phyloP scores from a whole-genome alignment of 2,888 invertebrate genomes.

The Candidula unifasciata region DNA sequence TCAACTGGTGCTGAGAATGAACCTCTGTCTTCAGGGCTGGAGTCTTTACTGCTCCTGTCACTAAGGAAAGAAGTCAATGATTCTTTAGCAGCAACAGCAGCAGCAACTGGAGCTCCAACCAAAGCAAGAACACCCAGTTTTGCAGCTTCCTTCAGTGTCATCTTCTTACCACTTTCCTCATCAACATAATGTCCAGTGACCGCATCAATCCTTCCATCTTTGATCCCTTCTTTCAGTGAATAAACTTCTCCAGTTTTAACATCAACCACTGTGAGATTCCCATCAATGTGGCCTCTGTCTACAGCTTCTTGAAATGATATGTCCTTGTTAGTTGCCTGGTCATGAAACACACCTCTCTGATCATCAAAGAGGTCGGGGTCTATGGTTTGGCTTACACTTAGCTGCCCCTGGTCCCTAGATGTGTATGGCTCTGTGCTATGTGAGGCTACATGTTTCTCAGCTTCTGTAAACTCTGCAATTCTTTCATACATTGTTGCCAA shows the following conservation, averaged over 20 bases:
- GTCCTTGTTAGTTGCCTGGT: constrained; percentile 87
- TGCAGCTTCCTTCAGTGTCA: constrained; percentile 85
- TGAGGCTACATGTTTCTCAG: neutral
- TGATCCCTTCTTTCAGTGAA: constrained; percentile 80
- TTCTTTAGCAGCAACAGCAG: constrained; percentile 61
- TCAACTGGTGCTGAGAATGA: constrained; percentile 59
- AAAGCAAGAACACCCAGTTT: constrained; percentile 84
- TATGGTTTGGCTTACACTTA: constrained; percentile 82
- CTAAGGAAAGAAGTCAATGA: constrained; percentile 49
- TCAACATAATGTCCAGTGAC: constrained; percentile 87
- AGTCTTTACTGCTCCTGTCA: constrained; percentile 33
- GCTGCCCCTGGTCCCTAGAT: constrained; percentile 46
- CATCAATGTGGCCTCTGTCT: constrained; percentile 63
- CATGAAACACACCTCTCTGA: constrained; percentile 86
- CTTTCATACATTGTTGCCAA: constrained; percentile 55
- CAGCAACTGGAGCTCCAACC: constrained; percentile 85
- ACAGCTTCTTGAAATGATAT: constrained; percentile 82
- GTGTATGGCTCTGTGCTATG: constrained; percentile 50
- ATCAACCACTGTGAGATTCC: constrained; percentile 68
- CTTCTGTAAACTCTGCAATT: neutral
- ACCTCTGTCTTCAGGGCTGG: neutral
- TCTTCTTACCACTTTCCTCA: constrained; percentile 85
- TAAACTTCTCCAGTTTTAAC: constrained; percentile 85
- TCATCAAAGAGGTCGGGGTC: constrained; percentile 89
- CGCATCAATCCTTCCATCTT: constrained; percentile 81